phyloP scores from a whole-genome alignment of 2,113 vertebrate species.

The Lophius piscatorius region DNA sequence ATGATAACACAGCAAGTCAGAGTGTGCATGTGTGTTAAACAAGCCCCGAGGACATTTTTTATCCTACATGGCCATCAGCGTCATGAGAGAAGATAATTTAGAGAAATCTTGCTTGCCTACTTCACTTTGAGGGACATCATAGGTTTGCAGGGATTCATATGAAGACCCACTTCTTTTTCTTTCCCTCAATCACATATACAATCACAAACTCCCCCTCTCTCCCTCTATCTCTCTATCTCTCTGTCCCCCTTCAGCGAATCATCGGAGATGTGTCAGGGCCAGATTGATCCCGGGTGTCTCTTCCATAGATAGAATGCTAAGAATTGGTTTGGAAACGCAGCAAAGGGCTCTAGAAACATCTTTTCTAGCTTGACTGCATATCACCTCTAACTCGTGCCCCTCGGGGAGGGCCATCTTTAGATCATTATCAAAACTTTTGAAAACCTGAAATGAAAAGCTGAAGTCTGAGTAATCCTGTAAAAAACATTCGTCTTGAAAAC shows the following conservation, averaged over 20 bases:
- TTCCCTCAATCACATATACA: conserved; percentile 9
- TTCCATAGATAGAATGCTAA: conserved; percentile 40
- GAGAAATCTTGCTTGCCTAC: conserved; percentile 12
- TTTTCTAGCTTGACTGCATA: too few species aligned
- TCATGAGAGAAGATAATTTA: not conserved
- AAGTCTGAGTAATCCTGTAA: conserved; percentile 23
- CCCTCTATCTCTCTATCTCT: too few species aligned
- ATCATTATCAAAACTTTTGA: too few species aligned
- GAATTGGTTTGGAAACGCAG: conserved; percentile 45
- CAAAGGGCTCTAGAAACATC: conserved; percentile 47
- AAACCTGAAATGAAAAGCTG: too few species aligned
- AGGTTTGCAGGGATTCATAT: conserved; percentile 21
- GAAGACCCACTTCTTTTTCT: conserved; percentile 17
- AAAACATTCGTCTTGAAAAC: conserved; percentile 6
- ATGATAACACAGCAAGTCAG: not conserved
- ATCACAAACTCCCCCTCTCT: conserved; percentile 16
- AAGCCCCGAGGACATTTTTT: conserved; percentile 14
- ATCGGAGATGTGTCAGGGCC: conserved; percentile 64
- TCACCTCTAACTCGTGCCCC: too few species aligned
- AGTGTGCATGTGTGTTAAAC: conserved; percentile 4
- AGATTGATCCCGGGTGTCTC: conserved; percentile 64
- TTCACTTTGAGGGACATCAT: conserved; percentile 32
- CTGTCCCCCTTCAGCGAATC: conserved; percentile 56
- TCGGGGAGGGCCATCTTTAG: too few species aligned
- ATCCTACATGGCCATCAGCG: conserved; percentile 8